Evolutionary conservation across 2,888 invertebrate genomes (phyloP).

Genomic region (Drosophila birchii): DNA sequence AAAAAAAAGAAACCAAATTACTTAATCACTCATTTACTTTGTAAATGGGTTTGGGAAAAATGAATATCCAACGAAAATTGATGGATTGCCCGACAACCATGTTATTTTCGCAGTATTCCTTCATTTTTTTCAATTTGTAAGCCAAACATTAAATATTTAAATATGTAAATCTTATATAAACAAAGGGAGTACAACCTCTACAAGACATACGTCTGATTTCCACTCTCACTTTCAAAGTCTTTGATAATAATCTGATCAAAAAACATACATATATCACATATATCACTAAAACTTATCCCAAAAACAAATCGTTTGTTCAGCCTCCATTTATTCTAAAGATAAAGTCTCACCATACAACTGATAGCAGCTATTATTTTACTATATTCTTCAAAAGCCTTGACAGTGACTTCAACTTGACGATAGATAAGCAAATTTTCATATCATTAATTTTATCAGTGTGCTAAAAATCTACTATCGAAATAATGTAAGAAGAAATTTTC

Average conservation of each 20-base stretch:
- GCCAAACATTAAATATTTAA: neutral
- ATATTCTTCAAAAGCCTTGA: neutral
- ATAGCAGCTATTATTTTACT: neutral
- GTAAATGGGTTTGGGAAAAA: conserved; percentile 29
- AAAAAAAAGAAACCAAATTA: conserved; percentile 10
- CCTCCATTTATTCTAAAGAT: neutral
- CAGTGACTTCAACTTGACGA: neutral
- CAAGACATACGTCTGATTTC: neutral
- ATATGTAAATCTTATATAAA: neutral
- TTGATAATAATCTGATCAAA: neutral
- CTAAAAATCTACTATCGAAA: neutral
- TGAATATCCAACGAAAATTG: conserved; percentile 11
- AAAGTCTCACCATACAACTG: neutral
- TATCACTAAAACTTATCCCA: no score
- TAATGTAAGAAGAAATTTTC: neutral
- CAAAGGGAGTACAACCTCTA: neutral
- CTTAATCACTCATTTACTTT: conserved; percentile 25
- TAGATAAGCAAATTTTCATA: neutral
- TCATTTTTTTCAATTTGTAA: neutral
- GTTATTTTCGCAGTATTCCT: neutral
- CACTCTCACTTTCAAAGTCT: neutral
- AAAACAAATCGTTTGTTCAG: no score
- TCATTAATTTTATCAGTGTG: neutral
- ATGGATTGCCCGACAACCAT: conserved; percentile 12
- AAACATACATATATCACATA: neutral